Percentiles rank a stretch among this genome's conserved stretches.
phyloP scores from a whole-genome alignment of 1,140 invertebrate species.

The Meloidogyne floridensis region DNA sequence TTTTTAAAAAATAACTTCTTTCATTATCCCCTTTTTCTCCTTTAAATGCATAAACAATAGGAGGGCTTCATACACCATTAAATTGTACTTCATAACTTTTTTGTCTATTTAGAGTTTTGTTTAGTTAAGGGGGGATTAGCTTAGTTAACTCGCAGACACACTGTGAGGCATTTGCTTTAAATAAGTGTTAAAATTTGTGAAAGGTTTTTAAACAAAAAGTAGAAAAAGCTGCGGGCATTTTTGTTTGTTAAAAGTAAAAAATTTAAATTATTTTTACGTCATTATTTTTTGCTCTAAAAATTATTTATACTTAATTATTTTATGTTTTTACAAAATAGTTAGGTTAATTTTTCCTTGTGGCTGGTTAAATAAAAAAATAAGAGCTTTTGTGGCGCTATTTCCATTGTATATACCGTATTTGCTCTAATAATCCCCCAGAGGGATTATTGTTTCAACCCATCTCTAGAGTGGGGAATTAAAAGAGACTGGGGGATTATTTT shows the following conservation, averaged over 20 bases:
- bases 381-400: too few species aligned
- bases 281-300: not conserved
- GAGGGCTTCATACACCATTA: not conserved
- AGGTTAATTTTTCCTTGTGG: too few species aligned
- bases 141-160: not conserved
- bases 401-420: too few species aligned
- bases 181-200: not conserved
- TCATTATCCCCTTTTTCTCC: not conserved
- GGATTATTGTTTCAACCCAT: too few species aligned
- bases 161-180: not conserved
- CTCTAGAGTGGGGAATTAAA: too few species aligned
- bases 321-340: too few species aligned
- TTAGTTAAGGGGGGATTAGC: constrained; percentile 1
- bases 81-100: not conserved
- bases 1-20: not conserved
- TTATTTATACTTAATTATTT: too few species aligned
- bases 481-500: too few species aligned
- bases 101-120: not conserved
- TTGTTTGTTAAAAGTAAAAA: not conserved
- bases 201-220: not conserved
- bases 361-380: too few species aligned
- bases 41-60: not conserved
- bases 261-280: not conserved
- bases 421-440: too few species aligned
- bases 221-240: not conserved